Percentiles rank a stretch among this genome's conserved stretches.
These are phyloP conservation scores for Muscicapa adusta DNA, from an alignment of 2,113 vertebrate genomes.

Conservation along the genomic window DNA sequence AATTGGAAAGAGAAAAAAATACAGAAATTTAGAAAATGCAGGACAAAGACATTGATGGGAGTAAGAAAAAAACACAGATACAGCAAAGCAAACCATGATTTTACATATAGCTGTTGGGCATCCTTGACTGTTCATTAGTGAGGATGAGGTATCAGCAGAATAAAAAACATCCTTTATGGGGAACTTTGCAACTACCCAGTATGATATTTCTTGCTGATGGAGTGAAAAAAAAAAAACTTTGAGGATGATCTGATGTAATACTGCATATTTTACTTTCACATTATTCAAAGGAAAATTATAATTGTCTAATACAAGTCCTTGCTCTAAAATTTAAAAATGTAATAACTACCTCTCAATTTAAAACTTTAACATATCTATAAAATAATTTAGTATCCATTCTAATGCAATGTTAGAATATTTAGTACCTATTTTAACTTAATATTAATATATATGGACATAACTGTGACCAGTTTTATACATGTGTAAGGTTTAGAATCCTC, in stretches of 20 bases:
- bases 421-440: constrained; percentile 25
- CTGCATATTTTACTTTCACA: neutral
- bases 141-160: neutral
- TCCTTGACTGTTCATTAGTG: neutral
- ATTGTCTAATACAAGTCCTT: neutral
- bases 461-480: neutral
- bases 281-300: constrained; percentile 16
- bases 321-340: constrained; percentile 27
- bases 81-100: neutral
- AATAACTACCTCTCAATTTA: constrained; percentile 23
- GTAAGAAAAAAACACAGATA: neutral
- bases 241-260: neutral
- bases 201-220: neutral
- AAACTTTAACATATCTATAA: constrained; percentile 48
- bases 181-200: neutral
- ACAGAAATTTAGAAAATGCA: neutral
- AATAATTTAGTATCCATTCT: constrained; percentile 46
- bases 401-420: constrained; percentile 39
- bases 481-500: neutral
- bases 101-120: neutral
- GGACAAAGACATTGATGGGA: neutral
- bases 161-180: neutral
- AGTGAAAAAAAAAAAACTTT: neutral
- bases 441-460: constrained; percentile 11
- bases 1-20: neutral